Conservation (phyloP, 2,797 vertebrate genomes). For the Ceryle rudis region DNA sequence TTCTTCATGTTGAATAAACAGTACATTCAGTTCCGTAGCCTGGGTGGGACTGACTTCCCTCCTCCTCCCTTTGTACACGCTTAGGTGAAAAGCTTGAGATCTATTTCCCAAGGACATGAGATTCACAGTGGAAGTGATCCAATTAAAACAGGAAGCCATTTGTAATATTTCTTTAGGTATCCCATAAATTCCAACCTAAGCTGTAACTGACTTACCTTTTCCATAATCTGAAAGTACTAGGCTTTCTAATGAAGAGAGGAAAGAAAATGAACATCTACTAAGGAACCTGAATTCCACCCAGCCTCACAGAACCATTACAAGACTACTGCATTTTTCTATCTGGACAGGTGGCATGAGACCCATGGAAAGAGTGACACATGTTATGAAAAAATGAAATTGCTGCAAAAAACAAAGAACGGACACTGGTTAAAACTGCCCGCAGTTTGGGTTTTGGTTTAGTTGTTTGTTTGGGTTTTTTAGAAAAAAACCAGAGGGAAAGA, state of each 20-base stretch:
- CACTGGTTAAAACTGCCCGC: neutral
- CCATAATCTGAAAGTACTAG: neutral
- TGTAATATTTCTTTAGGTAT: neutral
- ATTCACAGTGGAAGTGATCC: neutral
- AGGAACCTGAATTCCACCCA: neutral
- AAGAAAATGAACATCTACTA: neutral
- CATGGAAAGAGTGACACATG: neutral
- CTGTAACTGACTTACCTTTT: neutral
- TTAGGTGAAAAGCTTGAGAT: neutral
- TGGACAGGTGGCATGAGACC: neutral
- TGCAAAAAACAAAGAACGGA: neutral
- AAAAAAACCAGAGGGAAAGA: neutral
- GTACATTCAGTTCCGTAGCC: neutral
- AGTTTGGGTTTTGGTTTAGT: neutral
- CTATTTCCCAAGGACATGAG: neutral
- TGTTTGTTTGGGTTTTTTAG: no score
- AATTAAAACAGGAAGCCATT: neutral
- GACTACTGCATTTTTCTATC: neutral
- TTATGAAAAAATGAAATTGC: neutral
- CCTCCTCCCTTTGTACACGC: neutral
- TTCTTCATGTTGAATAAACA: neutral
- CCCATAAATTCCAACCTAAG: neutral
- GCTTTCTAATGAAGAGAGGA: neutral
- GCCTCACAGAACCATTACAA: neutral
- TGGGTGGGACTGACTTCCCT: neutral